phyloP scores from a whole-genome alignment of 2,113 vertebrate species.

The Rhipidura dahli region DNA sequence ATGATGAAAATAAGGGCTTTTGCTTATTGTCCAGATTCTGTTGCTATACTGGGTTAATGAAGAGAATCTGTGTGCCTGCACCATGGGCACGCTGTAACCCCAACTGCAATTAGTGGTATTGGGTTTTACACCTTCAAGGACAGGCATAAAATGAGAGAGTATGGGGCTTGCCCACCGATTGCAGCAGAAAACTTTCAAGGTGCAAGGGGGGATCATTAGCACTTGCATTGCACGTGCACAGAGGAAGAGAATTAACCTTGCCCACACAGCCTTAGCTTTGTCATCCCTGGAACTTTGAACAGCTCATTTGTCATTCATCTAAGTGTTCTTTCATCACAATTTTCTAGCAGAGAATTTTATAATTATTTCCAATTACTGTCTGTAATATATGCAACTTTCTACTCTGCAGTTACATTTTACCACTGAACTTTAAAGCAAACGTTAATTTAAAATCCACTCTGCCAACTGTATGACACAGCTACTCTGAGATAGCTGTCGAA shows the following conservation, averaged over 20 bases:
- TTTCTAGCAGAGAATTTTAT: neutral
- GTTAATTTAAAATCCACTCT: conserved; percentile 65
- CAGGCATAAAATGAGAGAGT: neutral
- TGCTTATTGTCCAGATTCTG: neutral
- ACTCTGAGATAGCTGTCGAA: conserved; percentile 60
- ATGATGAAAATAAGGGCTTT: neutral
- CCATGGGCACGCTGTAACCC: neutral
- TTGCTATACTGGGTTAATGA: neutral
- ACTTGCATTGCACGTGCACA: neutral
- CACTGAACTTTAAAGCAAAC: conserved; percentile 39
- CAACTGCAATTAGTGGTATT: neutral
- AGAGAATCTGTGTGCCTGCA: neutral
- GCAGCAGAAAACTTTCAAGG: neutral
- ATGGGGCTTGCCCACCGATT: neutral
- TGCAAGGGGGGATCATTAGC: neutral
- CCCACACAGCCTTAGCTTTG: neutral
- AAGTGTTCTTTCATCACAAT: conserved; percentile 22
- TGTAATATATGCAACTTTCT: conserved; percentile 13
- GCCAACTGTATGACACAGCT: conserved; percentile 35
- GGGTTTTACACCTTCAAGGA: neutral
- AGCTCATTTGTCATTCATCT: conserved; percentile 33
- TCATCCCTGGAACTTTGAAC: neutral
- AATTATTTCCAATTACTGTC: conserved; percentile 31
- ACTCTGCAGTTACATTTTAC: conserved; percentile 11
- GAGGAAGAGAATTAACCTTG: neutral